A percentile compares a stretch with the other conserved stretches of the same genome.
Conservation (phyloP, 2,113 vertebrate species). For the Coptodon bakossiorum region DNA sequence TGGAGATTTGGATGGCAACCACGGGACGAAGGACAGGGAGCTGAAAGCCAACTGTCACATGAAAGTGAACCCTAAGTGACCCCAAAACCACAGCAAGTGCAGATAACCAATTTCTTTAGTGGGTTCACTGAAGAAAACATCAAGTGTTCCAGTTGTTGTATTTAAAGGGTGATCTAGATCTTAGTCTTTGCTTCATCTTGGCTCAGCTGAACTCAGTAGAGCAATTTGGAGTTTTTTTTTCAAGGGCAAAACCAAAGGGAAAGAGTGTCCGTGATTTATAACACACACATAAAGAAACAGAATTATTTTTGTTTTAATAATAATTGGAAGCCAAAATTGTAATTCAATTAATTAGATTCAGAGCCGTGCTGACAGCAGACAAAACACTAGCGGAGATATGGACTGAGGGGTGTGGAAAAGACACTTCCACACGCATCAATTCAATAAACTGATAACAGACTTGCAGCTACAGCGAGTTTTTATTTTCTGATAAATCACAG, state of each 20-base stretch:
- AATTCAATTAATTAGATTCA: not conserved
- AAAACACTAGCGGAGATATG: accelerated
- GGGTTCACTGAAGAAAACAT: not conserved
- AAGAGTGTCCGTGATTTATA: not conserved
- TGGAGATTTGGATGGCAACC: accelerated
- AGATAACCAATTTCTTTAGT: not conserved
- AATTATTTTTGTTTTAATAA: not conserved
- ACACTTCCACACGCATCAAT: not conserved
- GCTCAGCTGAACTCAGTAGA: not conserved
- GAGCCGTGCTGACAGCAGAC: not conserved
- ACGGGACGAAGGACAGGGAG: not conserved
- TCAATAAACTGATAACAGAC: not conserved
- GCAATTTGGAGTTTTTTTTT: not conserved
- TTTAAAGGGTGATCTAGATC: not conserved
- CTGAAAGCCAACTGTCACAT: not conserved
- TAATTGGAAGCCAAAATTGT: not conserved
- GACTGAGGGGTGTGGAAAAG: not conserved
- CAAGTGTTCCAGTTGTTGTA: not conserved
- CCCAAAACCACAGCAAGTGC: accelerated
- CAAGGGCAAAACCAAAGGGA: not conserved
- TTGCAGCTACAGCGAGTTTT: not conserved
- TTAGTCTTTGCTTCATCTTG: not conserved
- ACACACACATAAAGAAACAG: not conserved
- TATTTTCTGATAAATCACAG: not conserved
- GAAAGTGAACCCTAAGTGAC: not conserved